Evolutionary conservation across 92 coral and sea anemone genomes (phyloP), one percentile per base, ranked within the genome.

Genomic region (Zoanthus sociatus): DNA sequence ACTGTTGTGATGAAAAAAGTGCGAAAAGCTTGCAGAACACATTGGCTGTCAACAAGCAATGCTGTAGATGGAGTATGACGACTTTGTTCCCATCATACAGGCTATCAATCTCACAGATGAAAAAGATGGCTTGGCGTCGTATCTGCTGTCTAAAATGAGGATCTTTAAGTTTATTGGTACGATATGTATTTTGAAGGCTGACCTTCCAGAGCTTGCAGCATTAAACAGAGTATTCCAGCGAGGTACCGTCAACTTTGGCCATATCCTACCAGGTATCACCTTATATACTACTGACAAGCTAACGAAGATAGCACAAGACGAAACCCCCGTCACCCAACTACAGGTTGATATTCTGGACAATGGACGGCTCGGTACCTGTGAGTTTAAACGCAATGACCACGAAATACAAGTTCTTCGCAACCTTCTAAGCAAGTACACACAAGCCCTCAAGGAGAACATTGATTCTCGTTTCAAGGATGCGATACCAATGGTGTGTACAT

Each of bases 341-440:
- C 42, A 33, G 42, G 42, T 33, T 33, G 42, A 33, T 33, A 3
- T 33, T 33, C 3, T 1, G 42, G 42, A 33, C 1, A 33, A 3
- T 33, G 42, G 42, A 33, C 42, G 42, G 3, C 42, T 33, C 3
- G 42, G 42, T 3, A 33, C 42, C 42, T 33, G 42, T 33, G 42
- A 33, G 2, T 33, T 33, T 1, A 1, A 33, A 33, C 1, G 42
- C 3, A 33, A 33, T 3, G 42, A 33, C 2, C 3, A 33, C 3
- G 42, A 33, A 3, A 3, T 33, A 33, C 42, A 33, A 33, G 42
- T 76, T 73, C 58, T 79, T 60, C 77, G 83, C 75, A 89, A 79
- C 53, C 81, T 89, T 66, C 76, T 83, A 66, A 77, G 84, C 54
- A 48, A 86, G 84, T 86, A 84, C 31, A 72, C 72, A 14, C 32